Evolutionary conservation across 2,797 vertebrate species (phyloP).

Genomic region (Cebuella pygmaea): DNA sequence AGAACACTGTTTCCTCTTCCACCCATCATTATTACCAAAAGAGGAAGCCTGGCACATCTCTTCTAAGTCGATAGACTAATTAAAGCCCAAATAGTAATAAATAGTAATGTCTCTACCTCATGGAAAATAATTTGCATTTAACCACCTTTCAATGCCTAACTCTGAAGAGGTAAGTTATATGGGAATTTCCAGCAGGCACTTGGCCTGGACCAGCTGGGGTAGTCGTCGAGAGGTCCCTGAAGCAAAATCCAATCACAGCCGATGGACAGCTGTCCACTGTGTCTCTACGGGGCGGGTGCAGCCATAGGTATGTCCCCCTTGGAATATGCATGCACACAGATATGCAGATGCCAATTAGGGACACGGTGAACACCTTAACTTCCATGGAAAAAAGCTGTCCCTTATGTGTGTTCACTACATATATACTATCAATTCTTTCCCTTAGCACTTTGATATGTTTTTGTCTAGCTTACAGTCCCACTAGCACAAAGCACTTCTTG

Average conservation of each 20-base stretch:
- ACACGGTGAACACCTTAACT: constrained; percentile 36
- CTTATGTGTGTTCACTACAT: constrained; percentile 28
- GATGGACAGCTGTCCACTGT: neutral
- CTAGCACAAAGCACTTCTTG: constrained; percentile 42
- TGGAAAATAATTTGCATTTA: constrained; percentile 80
- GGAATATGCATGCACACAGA: neutral
- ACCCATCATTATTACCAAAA: constrained; percentile 48
- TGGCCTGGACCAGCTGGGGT: neutral
- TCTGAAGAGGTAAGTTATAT: constrained; percentile 56
- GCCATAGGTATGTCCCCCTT: neutral
- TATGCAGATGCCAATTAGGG: constrained; percentile 14
- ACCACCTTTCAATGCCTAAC: constrained; percentile 72
- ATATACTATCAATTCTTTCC: constrained; percentile 14
- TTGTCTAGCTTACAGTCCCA: constrained; percentile 12
- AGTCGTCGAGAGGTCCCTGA: neutral
- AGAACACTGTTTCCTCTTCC: neutral
- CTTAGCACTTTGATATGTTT: constrained; percentile 55
- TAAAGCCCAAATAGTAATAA: constrained; percentile 77
- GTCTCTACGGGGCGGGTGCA: neutral
- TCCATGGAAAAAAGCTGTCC: constrained; percentile 54
- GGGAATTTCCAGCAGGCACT: constrained; percentile 51
- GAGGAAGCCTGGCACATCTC: constrained; percentile 29
- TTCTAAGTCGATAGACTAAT: constrained; percentile 72
- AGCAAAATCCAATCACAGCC: constrained; percentile 35
- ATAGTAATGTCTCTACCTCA: constrained; percentile 72